Conservation (phyloP, 2,888 invertebrate species). For the Sinelater perroti region DNA sequence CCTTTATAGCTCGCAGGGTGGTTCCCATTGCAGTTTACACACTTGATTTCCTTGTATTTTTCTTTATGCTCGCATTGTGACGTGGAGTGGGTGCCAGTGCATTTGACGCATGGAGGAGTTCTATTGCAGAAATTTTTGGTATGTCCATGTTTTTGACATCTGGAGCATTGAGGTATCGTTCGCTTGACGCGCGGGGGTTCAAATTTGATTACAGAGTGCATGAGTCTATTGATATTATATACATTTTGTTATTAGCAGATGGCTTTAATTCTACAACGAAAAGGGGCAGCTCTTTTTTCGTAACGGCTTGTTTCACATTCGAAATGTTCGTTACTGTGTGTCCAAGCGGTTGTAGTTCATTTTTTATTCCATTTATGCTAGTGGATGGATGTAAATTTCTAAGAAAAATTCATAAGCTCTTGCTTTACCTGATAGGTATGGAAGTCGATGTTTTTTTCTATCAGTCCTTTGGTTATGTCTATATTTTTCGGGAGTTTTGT, state of each 20-base stretch:
- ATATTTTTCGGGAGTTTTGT: no score
- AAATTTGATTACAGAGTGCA: slow-evolving; percentile 16
- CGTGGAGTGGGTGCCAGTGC: slow-evolving; percentile 29
- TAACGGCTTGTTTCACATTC: no score
- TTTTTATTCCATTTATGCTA: no score
- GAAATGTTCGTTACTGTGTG: no score
- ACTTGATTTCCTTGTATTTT: slow-evolving; percentile 19
- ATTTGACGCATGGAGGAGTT: slow-evolving; percentile 33
- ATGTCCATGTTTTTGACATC: slow-evolving; percentile 35
- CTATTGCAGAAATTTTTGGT: slow-evolving; percentile 35
- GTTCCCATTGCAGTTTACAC: slow-evolving; percentile 20
- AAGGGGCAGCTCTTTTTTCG: slow-evolving; percentile 6
- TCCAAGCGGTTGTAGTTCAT: no score
- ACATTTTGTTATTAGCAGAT: slow-evolving; percentile 2
- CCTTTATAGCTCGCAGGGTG: slow-evolving; percentile 32
- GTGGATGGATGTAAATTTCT: no score
- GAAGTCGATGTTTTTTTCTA: no score
- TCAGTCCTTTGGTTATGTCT: no score
- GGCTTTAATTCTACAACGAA: neutral
- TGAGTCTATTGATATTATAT: slow-evolving; percentile 2
- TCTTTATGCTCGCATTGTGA: slow-evolving; percentile 21
- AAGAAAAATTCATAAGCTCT: no score
- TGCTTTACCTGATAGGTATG: no score
- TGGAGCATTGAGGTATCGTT: slow-evolving; percentile 28
- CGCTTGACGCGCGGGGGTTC: slow-evolving; percentile 28